Evolutionary conservation across 1,140 invertebrate species (phyloP).

Genomic region (Amyelois transitella): DNA sequence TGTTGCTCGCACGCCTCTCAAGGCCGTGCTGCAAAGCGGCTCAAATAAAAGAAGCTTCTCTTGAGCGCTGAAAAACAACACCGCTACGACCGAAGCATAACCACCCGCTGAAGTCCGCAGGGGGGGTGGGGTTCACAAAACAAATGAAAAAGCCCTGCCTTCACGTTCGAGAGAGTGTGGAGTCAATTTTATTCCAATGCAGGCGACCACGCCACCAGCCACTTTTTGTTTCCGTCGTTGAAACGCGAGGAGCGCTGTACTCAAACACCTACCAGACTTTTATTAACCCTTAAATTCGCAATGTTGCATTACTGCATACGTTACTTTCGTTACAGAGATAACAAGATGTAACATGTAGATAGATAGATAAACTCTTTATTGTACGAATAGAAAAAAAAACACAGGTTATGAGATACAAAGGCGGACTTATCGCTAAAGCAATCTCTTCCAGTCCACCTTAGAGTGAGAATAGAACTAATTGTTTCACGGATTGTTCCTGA

Average conservation of each 20-base stretch:
- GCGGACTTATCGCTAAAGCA: no score
- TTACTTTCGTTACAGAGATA: conserved; percentile 1
- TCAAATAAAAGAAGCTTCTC: conserved; percentile 71
- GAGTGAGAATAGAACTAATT: no score
- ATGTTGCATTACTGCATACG: conserved; percentile 5
- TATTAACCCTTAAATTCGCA: conserved; percentile 50
- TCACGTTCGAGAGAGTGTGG: conserved; percentile 71
- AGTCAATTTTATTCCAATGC: conserved; percentile 74
- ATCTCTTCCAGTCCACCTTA: no score
- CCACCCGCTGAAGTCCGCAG: conserved; percentile 68
- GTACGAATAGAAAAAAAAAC: no score
- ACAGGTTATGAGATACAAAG: no score
- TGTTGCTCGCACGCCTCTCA: conserved; percentile 61
- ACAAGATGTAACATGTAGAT: conserved; percentile 6
- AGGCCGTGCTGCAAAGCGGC: conserved; percentile 63
- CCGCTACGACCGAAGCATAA: conserved; percentile 64
- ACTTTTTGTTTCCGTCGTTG: conserved; percentile 71
- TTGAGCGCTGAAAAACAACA: conserved; percentile 73
- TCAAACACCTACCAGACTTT: conserved; percentile 70
- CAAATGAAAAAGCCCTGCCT: conserved; percentile 62
- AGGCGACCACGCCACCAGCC: conserved; percentile 67
- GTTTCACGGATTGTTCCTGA: no score
- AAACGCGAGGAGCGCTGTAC: conserved; percentile 66
- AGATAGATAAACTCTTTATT: no score
- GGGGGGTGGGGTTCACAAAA: conserved; percentile 54